Evolutionary conservation across 2,888 invertebrate genomes (phyloP), one percentile per base, ranked within the genome.

Genomic region (Heliconius ismenius): DNA sequence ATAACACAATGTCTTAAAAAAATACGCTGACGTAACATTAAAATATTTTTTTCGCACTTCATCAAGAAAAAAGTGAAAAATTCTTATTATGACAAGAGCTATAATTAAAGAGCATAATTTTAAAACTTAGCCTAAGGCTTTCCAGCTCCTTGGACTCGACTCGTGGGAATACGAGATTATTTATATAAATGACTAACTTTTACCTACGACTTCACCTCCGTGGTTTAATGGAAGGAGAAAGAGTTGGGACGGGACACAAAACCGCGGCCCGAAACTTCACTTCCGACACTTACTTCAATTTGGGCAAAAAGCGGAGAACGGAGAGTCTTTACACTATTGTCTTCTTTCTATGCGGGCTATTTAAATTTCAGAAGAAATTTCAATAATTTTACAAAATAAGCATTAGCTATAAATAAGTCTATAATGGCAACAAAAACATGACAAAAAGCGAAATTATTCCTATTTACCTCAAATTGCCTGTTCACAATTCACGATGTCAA

Each of bases 361-460:
- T 26, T 24, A n/a, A 32, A 63, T 26, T 18, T 32, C 21, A 32
- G 10, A 64, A 32, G 0, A n/a, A n/a, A n/a, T n/a, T n/a, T n/a
- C n/a, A n/a, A 28, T 39, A 65, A 39, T 11, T 36, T 18, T 65
- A 39, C 49, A n/a, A 65, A 36, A 65, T 36, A 36, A 24, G 65
- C 15, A 13, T 65, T 39, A n/a, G 13, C 39, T 39, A 39, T 39
- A 65, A 39, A 65, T 65, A 65, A 39, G n/a, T 39, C 15, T 11
- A 2, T 39, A 65, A 65, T 39, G 65, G n/a, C 13, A 39, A 24
- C 36, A 65, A 65, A 65, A 36, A 36, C 7, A 65, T 39, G 15
- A 24, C 65, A 65, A 65, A 65, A 65, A 32, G 65, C 65, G 15
- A 39, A 65, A 65, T 65, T 24, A 39, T 65, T 36, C n/a, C 36